These are phyloP conservation scores for Aphelenchoides avenae DNA, from an alignment of 1,140 invertebrate genomes.

Conservation along the genomic window DNA sequence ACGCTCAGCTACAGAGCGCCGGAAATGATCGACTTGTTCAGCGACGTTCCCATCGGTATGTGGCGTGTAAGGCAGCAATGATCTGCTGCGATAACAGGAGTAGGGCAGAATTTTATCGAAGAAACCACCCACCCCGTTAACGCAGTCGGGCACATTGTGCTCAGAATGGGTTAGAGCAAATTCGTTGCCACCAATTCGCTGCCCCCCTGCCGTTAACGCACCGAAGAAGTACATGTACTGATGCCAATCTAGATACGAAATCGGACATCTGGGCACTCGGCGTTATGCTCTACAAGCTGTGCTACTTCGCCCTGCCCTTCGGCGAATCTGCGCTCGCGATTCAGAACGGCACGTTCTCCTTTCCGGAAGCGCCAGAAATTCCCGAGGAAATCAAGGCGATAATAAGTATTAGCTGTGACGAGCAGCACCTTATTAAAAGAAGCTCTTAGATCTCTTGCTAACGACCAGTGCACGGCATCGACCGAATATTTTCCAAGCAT, in stretches of 20 bases:
- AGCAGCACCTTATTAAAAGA: constrained; percentile 7
- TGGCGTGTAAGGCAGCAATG: neutral
- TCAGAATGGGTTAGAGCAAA: neutral
- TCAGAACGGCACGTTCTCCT: constrained; percentile 79
- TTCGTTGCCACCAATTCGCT: too few relatives aligned
- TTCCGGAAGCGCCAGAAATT: constrained; percentile 65
- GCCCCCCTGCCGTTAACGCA: too few relatives aligned
- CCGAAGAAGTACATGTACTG: too few relatives aligned
- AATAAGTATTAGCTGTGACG: constrained; percentile 39
- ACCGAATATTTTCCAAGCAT: constrained; percentile 53
- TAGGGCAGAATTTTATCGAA: neutral
- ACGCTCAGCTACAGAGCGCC: constrained; percentile 86
- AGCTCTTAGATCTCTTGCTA: constrained; percentile 36
- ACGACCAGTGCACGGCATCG: constrained; percentile 41
- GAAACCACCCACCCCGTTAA: constrained; percentile 60
- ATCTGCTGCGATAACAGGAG: constrained; percentile 71
- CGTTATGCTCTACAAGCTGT: constrained; percentile 83
- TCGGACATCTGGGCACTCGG: constrained; percentile 71
- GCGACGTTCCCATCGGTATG: constrained; percentile 78
- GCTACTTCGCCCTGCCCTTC: constrained; percentile 85
- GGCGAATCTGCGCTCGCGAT: constrained; percentile 88
- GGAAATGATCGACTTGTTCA: constrained; percentile 92
- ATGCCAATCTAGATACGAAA: constrained; percentile 49
- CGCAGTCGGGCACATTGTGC: too few relatives aligned
- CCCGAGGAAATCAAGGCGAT: constrained; percentile 49